Evolutionary conservation across 2,888 invertebrate species (phyloP).

Genomic region (Hydrotaea cyrtoneurina): DNA sequence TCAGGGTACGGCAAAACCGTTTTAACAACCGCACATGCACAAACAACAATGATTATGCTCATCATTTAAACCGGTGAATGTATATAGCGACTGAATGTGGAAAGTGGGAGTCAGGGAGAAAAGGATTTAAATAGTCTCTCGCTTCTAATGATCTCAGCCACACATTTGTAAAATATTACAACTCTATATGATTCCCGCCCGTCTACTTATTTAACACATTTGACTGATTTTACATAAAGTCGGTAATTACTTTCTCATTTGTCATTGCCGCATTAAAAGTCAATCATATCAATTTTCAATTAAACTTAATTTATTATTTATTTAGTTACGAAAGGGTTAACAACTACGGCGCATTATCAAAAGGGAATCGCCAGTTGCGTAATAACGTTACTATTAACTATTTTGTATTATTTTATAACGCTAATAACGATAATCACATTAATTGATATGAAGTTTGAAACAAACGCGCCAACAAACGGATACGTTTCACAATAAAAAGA

Average conservation of each 20-base stretch:
- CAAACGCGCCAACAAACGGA: background rate
- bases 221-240: too few species aligned
- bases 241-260: background rate
- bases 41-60: background rate
- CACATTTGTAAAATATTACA: too few species aligned
- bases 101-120: too few species aligned
- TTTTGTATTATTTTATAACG: background rate
- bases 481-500: background rate
- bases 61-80: background rate
- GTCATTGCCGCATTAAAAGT: background rate
- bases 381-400: background rate
- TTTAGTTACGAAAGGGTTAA: too few species aligned
- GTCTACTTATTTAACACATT: too few species aligned
- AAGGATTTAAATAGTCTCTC: too few species aligned
- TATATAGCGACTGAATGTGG: too few species aligned
- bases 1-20: background rate
- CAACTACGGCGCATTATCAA: background rate
- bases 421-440: constrained; percentile 3
- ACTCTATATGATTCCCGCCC: too few species aligned
- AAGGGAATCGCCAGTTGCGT: background rate
- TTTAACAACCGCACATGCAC: too few species aligned
- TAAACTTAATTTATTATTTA: too few species aligned
- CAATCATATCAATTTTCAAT: background rate
- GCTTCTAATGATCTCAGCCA: too few species aligned
- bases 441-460: background rate